Evolutionary conservation across 2,888 invertebrate genomes (phyloP), one percentile per base, ranked within the genome.

Genomic region (Cephalotes varians): DNA sequence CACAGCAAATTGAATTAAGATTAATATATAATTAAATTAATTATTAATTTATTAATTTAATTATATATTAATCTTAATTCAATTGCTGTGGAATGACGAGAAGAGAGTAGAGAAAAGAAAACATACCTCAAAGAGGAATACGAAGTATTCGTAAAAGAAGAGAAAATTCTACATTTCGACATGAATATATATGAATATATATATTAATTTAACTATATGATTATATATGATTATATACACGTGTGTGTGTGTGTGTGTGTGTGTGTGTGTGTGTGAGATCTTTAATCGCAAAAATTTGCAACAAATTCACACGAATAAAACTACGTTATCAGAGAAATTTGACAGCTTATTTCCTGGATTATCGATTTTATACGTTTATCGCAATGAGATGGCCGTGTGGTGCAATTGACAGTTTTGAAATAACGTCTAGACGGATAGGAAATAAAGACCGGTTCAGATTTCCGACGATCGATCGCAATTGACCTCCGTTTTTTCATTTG

Each of bases 381-480:
- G 40, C 15, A 76, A 34, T 25, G 31, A 10, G 12, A 77, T 47
- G 15, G 2, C 34, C 18, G 21, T 37, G 40, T 25, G 6, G 3
- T 56, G 51, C 37, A 34, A 71, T 56, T 31, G 25, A 12, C 15
- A 21, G 1, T 65, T 28, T 71, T 18, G 51, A 58, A 79, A 56
- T 71, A 69, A 25, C n/a, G 40, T 56, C 56, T 79, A 44, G 44
- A 34, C 54, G 54, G 56, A 18, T 51, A 51, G 76, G 77, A 79
- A 71, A 79, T 47, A 51, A 40, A 34, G 34, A 18, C 7, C n/a
- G 25, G 44, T n/a, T 25, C 44, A 2, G 34, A 79, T 79, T 49
- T 79, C 77, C 71, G 56, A 44, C 21, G 44, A 79, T 56, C 44
- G 40, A 77, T 69, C 56, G 76, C n/a, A 67, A n/a, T 77, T 25